These are phyloP conservation scores for Pseudococcus longispinus DNA, from an alignment of 2,888 invertebrate species.

Conservation along the genomic window DNA sequence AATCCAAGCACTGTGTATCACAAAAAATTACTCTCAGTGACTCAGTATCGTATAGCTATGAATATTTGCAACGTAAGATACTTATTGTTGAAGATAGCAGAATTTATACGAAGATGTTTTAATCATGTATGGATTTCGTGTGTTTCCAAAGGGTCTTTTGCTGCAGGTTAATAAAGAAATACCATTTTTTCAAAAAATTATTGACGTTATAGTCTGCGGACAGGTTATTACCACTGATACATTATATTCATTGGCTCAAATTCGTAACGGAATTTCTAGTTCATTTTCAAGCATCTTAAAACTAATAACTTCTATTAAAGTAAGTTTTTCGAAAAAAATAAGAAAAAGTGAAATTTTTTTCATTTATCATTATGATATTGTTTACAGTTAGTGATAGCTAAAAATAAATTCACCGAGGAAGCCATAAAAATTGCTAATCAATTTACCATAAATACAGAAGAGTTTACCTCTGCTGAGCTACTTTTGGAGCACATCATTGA, in stretches of 20 bases:
- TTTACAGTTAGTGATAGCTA: background rate
- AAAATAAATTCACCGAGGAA: constrained; percentile 21
- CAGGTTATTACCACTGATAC: constrained; percentile 68
- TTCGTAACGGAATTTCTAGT: constrained; percentile 64
- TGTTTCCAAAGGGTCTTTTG: constrained; percentile 65
- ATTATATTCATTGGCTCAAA: constrained; percentile 65
- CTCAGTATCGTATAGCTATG: constrained; percentile 23
- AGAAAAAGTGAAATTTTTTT: background rate
- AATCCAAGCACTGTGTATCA: background rate
- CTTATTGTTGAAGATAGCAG: background rate
- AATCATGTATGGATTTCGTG: background rate
- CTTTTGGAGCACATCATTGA: constrained; percentile 43
- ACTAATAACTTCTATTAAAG: background rate
- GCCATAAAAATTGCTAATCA: constrained; percentile 54
- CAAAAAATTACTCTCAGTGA: constrained; percentile 19
- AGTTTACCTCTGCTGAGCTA: constrained; percentile 26
- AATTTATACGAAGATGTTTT: background rate
- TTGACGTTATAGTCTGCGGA: constrained; percentile 71
- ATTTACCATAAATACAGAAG: constrained; percentile 45
- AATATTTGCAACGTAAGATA: constrained; percentile 49
- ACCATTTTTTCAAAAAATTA: constrained; percentile 65
- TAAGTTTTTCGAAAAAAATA: too few species aligned
- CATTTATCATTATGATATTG: background rate
- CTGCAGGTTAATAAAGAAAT: constrained; percentile 64
- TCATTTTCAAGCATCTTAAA: constrained; percentile 54